Conservation (phyloP, 2,113 vertebrate genomes). For the Bolborhynchus lineola region DNA sequence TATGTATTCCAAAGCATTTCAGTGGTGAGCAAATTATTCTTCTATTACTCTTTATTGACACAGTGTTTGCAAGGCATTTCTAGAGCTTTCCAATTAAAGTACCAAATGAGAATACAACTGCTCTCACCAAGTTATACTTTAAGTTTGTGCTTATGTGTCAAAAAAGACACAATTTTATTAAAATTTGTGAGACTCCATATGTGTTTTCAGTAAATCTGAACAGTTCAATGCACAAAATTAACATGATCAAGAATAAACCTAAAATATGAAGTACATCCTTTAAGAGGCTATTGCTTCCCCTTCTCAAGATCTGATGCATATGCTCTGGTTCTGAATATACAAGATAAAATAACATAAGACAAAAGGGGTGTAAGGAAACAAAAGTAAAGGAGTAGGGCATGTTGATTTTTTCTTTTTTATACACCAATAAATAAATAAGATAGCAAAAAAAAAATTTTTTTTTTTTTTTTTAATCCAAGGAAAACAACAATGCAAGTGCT, state of each 20-base stretch:
- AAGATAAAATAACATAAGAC: conserved; percentile 81
- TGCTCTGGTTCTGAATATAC: conserved; percentile 90
- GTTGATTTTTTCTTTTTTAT: conserved; percentile 12
- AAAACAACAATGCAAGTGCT: not conserved
- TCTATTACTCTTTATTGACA: not conserved
- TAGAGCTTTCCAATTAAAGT: not conserved
- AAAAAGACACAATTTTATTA: not conserved
- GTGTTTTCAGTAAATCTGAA: not conserved
- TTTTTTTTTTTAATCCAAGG: not conserved
- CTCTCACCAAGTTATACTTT: not conserved
- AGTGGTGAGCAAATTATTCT: not conserved
- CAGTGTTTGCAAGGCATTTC: not conserved
- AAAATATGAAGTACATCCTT: not conserved
- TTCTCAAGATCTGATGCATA: conserved; percentile 82
- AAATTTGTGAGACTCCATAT: not conserved
- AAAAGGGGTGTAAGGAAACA: conserved; percentile 69
- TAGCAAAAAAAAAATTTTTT: not conserved
- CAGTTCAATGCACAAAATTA: not conserved
- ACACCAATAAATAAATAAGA: not conserved
- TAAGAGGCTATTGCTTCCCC: conserved; percentile 85
- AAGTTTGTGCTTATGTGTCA: not conserved
- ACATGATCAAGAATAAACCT: not conserved
- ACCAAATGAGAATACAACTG: not conserved
- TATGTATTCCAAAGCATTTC: not conserved
- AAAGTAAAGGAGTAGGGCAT: conserved; percentile 50